Conservation (phyloP, 2,888 invertebrate species). For the Pardosa pseudoannulata region DNA sequence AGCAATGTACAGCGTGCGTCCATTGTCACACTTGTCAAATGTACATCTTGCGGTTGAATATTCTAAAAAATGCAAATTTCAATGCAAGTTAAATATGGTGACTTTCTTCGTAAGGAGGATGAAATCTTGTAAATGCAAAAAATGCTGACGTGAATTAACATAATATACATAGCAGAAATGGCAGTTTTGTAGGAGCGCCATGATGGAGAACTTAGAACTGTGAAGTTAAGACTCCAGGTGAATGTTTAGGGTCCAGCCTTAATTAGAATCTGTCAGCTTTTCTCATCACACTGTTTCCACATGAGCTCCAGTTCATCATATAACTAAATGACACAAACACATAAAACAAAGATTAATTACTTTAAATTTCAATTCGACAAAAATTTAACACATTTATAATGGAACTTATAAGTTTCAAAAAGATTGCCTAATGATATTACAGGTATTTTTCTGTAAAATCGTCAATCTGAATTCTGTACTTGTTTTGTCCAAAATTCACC, state of each 20-base stretch:
- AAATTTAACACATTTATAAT: no score
- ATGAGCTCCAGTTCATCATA: conserved; percentile 27
- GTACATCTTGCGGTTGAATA: neutral
- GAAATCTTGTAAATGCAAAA: conserved; percentile 38
- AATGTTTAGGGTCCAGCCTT: conserved; percentile 14
- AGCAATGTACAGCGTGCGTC: conserved; percentile 16
- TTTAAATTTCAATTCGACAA: no score
- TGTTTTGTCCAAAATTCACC: no score
- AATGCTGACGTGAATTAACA: conserved; percentile 23
- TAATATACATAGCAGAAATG: conserved; percentile 29
- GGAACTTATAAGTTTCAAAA: no score
- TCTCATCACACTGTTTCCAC: conserved; percentile 50
- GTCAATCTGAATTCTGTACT: no score
- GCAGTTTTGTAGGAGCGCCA: conserved; percentile 27
- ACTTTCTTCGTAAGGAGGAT: conserved; percentile 8
- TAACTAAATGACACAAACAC: conserved; percentile 15
- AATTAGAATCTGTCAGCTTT: conserved; percentile 42
- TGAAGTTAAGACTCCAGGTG: conserved; percentile 10
- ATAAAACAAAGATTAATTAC: no score
- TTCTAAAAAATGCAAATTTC: conserved; percentile 39
- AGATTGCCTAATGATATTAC: no score
- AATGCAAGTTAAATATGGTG: conserved; percentile 52
- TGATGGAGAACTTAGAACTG: conserved; percentile 10
- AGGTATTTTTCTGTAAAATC: no score
- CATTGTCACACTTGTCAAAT: neutral